phyloP scores from a whole-genome alignment of 1,140 invertebrate genomes.

The Antheraea mylitta region DNA sequence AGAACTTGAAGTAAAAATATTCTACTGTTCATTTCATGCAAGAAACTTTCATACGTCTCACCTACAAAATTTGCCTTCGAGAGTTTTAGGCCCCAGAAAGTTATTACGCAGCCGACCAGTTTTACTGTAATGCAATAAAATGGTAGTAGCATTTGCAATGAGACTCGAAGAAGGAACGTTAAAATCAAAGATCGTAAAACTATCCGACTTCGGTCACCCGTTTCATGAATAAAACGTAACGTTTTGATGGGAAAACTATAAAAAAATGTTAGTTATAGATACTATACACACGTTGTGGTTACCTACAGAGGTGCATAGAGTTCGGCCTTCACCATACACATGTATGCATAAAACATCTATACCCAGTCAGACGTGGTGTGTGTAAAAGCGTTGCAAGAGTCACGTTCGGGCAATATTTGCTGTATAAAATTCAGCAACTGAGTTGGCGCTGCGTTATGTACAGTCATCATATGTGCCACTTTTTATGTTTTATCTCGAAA shows the following conservation, averaged over 20 bases:
- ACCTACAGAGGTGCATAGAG: neutral
- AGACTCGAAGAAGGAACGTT: conserved; percentile 48
- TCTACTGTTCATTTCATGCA: too few relatives aligned
- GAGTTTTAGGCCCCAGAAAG: conserved; percentile 22
- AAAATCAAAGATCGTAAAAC: conserved; percentile 55
- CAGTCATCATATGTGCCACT: conserved; percentile 33
- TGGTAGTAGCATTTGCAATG: conserved; percentile 44
- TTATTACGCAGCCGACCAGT: conserved; percentile 40
- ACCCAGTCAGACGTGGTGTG: conserved; percentile 14
- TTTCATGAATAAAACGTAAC: conserved; percentile 48
- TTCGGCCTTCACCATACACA: neutral
- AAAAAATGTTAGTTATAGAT: too few relatives aligned
- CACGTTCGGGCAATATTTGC: conserved; percentile 70
- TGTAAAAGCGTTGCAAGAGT: conserved; percentile 35
- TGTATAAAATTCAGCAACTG: conserved; percentile 61
- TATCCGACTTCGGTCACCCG: conserved; percentile 39
- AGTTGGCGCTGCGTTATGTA: conserved; percentile 34
- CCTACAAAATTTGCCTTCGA: neutral
- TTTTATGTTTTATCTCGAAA: conserved; percentile 21
- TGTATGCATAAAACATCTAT: neutral
- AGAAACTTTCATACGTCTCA: too few relatives aligned
- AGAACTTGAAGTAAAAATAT: too few relatives aligned
- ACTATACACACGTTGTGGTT: neutral
- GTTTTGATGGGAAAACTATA: too few relatives aligned
- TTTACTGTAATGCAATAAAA: conserved; percentile 50